These are phyloP conservation scores for Dendroctonus valens DNA, from an alignment of 1,140 invertebrate genomes.

Conservation along the genomic window DNA sequence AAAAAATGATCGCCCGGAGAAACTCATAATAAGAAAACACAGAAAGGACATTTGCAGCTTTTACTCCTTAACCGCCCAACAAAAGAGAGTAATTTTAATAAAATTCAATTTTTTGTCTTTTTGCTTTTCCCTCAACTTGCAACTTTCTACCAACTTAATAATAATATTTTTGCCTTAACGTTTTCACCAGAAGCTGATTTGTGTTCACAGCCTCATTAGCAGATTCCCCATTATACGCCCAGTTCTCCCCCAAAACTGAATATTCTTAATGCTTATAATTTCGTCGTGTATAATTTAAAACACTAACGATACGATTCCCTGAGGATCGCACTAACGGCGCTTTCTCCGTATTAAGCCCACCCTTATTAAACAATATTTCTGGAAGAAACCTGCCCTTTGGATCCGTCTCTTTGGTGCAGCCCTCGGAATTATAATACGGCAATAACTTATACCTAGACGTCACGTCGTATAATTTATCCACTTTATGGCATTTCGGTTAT, in stretches of 20 bases:
- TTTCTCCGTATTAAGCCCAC: conserved; percentile 3
- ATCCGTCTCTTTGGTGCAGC: background rate
- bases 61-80: too few relatives aligned
- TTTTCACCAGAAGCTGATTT: too few relatives aligned
- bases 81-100: too few relatives aligned
- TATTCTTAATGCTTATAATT: background rate
- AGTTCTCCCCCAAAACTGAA: background rate
- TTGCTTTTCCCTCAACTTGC: too few relatives aligned
- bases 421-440: conserved; percentile 19
- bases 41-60: too few relatives aligned
- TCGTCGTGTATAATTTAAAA: conserved; percentile 4
- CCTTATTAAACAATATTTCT: conserved; percentile 18
- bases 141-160: too few relatives aligned
- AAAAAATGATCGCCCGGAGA: too few relatives aligned
- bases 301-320: conserved; percentile 10
- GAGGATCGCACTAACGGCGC: background rate
- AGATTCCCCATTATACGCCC: background rate
- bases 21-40: too few relatives aligned
- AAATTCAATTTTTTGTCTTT: too few relatives aligned
- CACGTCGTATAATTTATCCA: conserved; percentile 20
- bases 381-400: conserved; percentile 12
- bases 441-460: conserved; percentile 15
- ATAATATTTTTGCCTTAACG: too few relatives aligned
- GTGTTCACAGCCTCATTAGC: too few relatives aligned
- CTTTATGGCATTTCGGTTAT: conserved; percentile 23